Conservation (phyloP, 2,888 invertebrate species). For the Tubulanus polymorphus region DNA sequence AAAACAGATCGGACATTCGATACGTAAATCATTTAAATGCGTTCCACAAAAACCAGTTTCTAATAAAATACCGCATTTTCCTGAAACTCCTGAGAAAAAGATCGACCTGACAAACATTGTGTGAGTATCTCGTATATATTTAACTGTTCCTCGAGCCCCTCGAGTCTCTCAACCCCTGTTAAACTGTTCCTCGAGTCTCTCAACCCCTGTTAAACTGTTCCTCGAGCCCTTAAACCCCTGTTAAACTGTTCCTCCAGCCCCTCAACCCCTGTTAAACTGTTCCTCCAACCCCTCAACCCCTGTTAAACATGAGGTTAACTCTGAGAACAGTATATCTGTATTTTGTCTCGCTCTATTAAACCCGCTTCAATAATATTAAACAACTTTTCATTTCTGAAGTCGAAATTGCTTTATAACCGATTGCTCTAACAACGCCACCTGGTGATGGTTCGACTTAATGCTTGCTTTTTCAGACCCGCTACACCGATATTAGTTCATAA, state of each 20-base stretch:
- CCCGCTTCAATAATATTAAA: no score
- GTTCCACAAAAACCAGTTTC: slow-evolving; percentile 82
- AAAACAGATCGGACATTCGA: slow-evolving; percentile 87
- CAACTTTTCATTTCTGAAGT: no score
- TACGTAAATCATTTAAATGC: slow-evolving; percentile 95
- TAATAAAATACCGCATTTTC: slow-evolving; percentile 78
- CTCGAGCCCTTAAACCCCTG: no score
- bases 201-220: slow-evolving; percentile 4
- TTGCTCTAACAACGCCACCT: no score
- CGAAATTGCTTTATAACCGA: no score
- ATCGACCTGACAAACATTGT: slow-evolving; percentile 94
- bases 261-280: no score
- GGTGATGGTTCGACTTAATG: background rate
- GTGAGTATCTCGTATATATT: slow-evolving; percentile 59
- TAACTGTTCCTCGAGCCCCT: background rate
- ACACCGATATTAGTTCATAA: slow-evolving; percentile 91
- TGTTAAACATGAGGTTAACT: no score
- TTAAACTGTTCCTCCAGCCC: no score
- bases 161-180: background rate
- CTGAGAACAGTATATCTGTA: no score
- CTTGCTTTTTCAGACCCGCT: slow-evolving; percentile 66
- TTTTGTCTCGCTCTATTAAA: no score
- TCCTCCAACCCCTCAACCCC: no score
- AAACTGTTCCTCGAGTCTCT: slow-evolving; percentile 3
- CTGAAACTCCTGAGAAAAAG: slow-evolving; percentile 89